phyloP scores from a whole-genome alignment of 2,888 invertebrate species.

The Mesopsocus fuscifrons region DNA sequence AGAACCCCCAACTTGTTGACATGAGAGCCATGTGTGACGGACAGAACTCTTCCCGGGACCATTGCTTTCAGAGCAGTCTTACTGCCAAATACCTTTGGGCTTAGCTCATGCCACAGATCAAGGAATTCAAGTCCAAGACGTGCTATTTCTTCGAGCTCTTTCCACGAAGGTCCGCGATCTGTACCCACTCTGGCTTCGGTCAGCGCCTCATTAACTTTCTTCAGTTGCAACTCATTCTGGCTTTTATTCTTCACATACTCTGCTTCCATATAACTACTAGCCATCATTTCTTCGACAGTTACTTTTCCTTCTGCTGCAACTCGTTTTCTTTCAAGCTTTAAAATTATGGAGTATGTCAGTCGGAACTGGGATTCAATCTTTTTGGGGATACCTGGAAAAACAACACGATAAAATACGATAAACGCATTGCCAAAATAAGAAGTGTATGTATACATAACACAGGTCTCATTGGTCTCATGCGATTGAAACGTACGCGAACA shows the following conservation, averaged over 20 bases:
- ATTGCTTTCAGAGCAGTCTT: constrained; percentile 31
- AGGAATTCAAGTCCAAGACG: constrained; percentile 31
- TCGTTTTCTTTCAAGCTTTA: constrained; percentile 42
- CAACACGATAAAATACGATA: constrained; percentile 8
- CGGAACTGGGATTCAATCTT: constrained; percentile 69
- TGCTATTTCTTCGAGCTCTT: constrained; percentile 43
- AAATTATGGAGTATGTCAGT: constrained; percentile 89
- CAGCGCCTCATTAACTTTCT: constrained; percentile 39
- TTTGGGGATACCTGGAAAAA: constrained; percentile 24
- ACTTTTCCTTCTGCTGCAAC: constrained; percentile 30
- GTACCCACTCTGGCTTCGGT: constrained; percentile 31
- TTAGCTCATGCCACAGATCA: constrained; percentile 26
- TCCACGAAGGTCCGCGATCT: constrained; percentile 37
- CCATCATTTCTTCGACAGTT: constrained; percentile 91
- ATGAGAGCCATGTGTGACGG: constrained; percentile 46
- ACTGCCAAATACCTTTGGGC: background rate
- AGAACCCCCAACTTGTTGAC: constrained; percentile 53
- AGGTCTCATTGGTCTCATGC: no score
- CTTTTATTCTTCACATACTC: constrained; percentile 39
- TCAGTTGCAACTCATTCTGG: constrained; percentile 37
- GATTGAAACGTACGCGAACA: no score
- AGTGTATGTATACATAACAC: no score
- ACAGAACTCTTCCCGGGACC: constrained; percentile 49
- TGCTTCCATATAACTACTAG: constrained; percentile 65
- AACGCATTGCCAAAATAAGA: no score